Evolutionary conservation across 2,113 vertebrate genomes (phyloP).

Genomic region (Pyrgilauda ruficollis): DNA sequence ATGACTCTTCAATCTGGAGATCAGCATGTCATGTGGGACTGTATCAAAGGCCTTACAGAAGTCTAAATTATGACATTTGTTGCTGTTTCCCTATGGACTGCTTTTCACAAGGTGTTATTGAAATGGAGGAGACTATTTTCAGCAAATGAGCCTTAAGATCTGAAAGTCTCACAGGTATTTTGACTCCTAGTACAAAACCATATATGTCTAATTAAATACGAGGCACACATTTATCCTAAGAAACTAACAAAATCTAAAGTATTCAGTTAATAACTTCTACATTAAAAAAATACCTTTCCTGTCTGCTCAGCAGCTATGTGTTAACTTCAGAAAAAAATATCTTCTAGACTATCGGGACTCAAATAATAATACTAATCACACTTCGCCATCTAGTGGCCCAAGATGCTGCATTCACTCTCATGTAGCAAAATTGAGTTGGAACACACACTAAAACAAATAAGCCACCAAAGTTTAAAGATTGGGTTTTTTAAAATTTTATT

Average conservation of each 20-base stretch:
- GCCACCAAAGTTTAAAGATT: background rate
- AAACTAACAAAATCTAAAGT: background rate
- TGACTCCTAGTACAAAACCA: background rate
- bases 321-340: background rate
- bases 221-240: background rate
- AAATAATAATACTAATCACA: background rate
- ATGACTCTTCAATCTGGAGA: background rate
- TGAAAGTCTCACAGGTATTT: background rate
- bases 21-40: background rate
- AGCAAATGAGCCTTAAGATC: background rate
- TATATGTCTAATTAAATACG: background rate
- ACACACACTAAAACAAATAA: background rate
- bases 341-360: background rate
- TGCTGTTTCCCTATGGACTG: background rate
- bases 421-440: background rate
- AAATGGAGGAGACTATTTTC: background rate
- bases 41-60: background rate
- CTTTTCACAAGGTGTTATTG: background rate
- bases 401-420: background rate
- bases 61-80: background rate
- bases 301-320: background rate
- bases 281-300: background rate
- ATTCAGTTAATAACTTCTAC: background rate
- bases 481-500: background rate
- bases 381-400: conserved; percentile 66